Evolutionary conservation across 2,888 invertebrate species (phyloP).

Genomic region (Tethea ocularis): DNA sequence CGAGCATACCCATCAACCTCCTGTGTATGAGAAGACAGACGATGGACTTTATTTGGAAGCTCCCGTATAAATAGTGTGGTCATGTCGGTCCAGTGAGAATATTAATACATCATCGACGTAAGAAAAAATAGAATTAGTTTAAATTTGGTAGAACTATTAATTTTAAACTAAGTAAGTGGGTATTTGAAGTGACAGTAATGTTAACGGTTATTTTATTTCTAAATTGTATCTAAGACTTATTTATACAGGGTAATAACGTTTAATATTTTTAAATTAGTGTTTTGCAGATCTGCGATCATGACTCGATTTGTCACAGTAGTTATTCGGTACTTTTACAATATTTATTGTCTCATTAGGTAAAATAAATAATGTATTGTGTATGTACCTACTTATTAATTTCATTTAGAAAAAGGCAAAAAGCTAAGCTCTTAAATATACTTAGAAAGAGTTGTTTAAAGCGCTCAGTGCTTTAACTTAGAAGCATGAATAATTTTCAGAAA

Average conservation of each 20-base stretch:
- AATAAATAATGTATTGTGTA: not conserved
- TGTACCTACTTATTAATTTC: not conserved
- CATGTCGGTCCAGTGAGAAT: no score
- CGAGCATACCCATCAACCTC: slow-evolving; percentile 67
- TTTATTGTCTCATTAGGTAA: not conserved
- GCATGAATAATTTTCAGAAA: no score
- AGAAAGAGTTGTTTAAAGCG: no score
- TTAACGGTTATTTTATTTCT: not conserved
- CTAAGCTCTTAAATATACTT: no score
- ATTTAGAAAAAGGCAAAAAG: no score
- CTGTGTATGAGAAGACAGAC: slow-evolving; percentile 62
- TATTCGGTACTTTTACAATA: not conserved
- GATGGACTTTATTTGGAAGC: slow-evolving; percentile 65
- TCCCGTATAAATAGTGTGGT: slow-evolving; percentile 12
- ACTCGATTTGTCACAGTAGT: not conserved
- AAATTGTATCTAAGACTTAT: slow-evolving; percentile 1
- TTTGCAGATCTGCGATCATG: not conserved
- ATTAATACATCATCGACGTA: not conserved
- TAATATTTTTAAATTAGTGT: not conserved
- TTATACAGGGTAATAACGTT: not conserved
- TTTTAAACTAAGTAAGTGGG: not conserved
- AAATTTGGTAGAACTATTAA: not conserved
- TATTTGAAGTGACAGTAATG: not conserved
- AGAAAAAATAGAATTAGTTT: not conserved
- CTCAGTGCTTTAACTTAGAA: no score